These are phyloP conservation scores for Chloroceryle aenea DNA, from an alignment of 2,113 vertebrate genomes.

Conservation along the genomic window DNA sequence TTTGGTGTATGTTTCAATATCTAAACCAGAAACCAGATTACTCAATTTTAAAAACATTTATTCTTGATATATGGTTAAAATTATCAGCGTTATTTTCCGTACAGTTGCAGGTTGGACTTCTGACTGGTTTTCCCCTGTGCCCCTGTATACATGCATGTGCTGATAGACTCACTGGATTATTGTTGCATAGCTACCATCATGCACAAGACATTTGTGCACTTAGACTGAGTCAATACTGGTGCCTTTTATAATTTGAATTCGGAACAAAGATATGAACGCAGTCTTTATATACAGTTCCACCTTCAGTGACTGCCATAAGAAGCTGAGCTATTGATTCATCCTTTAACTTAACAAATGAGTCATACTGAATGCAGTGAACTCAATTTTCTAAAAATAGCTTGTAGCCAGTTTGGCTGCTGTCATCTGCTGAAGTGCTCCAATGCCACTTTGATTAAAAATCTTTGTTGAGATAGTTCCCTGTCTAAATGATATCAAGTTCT, in stretches of 20 bases:
- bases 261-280: background rate
- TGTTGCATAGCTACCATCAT: background rate
- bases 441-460: constrained; percentile 62
- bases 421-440: constrained; percentile 54
- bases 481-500: constrained; percentile 42
- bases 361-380: background rate
- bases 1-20: background rate
- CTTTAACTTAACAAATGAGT: constrained; percentile 58
- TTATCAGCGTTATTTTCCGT: background rate
- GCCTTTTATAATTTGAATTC: background rate
- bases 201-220: background rate
- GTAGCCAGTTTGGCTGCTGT: constrained; percentile 54
- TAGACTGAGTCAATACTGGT: background rate
- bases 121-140: background rate
- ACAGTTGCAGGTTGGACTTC: background rate
- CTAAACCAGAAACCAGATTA: background rate
- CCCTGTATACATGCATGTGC: background rate
- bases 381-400: constrained; percentile 65
- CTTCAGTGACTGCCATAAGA: background rate
- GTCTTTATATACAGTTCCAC: background rate
- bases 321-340: constrained; percentile 47
- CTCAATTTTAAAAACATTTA: background rate
- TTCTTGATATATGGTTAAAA: background rate
- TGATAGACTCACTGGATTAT: rapidly evolving
- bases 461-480: constrained; percentile 41